phyloP scores from a whole-genome alignment of 2,797 vertebrate genomes.

The Neosilurus hyrtlii region DNA sequence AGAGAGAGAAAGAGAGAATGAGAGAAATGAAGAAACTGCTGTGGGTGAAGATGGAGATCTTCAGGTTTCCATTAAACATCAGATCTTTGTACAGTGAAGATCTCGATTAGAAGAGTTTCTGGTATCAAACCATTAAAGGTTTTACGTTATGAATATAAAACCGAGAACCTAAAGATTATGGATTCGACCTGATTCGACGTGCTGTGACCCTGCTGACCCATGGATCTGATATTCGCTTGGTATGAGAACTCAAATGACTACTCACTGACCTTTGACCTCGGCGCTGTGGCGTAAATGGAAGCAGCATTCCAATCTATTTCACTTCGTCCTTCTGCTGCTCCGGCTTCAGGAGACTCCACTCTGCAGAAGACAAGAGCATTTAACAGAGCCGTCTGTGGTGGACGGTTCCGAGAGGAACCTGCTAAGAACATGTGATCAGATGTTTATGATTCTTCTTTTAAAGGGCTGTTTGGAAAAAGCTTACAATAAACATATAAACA shows the following conservation, averaged over 20 bases:
- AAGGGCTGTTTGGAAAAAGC: not conserved
- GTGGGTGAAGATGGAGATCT: not conserved
- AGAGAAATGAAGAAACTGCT: not conserved
- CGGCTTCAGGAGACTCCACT: slow-evolving; percentile 3
- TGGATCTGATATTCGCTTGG: not conserved
- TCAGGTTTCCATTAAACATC: not conserved
- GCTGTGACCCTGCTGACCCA: too few species aligned
- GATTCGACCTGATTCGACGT: not conserved
- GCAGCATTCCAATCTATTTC: not conserved
- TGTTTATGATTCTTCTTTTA: not conserved
- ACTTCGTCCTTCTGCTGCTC: not conserved
- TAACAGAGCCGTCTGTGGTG: not conserved
- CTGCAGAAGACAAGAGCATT: slow-evolving; percentile 33
- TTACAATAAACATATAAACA: not conserved
- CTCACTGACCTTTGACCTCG: slow-evolving; percentile 58
- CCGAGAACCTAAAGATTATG: not conserved
- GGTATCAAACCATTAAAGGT: not conserved
- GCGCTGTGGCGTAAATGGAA: slow-evolving; percentile 43
- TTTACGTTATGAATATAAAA: not conserved
- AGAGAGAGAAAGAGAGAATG: too few species aligned
- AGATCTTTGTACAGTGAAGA: not conserved
- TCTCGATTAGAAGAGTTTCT: not conserved
- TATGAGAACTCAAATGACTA: not conserved
- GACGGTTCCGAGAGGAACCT: not conserved
- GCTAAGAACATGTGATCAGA: not conserved